Evolutionary conservation across 2,113 vertebrate genomes (phyloP), one percentile per base, ranked within the genome.

Genomic region (Eonycteris spelaea): DNA sequence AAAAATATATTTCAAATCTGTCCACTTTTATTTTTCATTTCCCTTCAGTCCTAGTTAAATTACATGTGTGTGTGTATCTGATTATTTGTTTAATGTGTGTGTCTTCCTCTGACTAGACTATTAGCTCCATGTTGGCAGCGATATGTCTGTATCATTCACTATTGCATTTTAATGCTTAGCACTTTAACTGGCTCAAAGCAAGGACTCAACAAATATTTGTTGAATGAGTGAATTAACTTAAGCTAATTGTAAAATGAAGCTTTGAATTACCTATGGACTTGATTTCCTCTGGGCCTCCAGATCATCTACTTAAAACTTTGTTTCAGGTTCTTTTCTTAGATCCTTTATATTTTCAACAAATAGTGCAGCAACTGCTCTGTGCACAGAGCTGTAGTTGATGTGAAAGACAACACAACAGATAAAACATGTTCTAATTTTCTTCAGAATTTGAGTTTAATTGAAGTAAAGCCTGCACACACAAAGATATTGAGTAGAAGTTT

Each of bases 231-330:
- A 91, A 85, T 95, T 91, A 74, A 93, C 74, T 83, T 91, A 75
- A 90, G 30, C 55, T 92, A 86, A 92, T 90, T 92, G 11, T 97
- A 85, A 95, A 90, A 95, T 75, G 53, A 93, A 91, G 51, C 26
- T 85, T 71, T 68, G 40, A 40, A 38, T 83, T 88, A 84, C 91
- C 86, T 63, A 28, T 38, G 70, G 68, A 59, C 28, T 90, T 84
- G 92, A 90, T 96, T 88, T 90, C 78, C 83, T 91, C 67, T 59
- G 43, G 78, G 86, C 11, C 79, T 94, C 68, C 51, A 55, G 48
- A n/a, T 93, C 82, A 85, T 35, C 53, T 83, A 1, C 40, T 90
- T 68, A 89, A 95, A 89, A 93, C 78, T 86, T 77, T 85, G n/a
- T 89, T 59, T 88, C 61, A 78, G 85, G 40, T 67, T 96, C 53